phyloP scores from a whole-genome alignment of 2,797 vertebrate species.

The Limosa lapponica region DNA sequence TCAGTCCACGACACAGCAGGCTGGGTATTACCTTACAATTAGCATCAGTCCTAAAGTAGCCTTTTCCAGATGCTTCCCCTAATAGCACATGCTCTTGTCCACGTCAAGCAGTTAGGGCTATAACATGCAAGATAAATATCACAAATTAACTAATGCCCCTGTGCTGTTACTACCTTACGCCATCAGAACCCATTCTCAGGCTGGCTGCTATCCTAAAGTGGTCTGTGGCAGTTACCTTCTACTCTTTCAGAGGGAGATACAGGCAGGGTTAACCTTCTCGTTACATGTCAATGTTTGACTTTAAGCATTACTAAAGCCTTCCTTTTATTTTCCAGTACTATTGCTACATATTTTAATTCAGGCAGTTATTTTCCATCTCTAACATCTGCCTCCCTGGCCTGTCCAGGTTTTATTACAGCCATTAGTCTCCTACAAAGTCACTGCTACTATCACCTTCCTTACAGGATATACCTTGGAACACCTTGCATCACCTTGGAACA shows the following conservation, averaged over 20 bases:
- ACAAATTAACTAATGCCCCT: neutral
- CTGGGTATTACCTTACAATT: constrained; percentile 8
- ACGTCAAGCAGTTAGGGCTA: constrained; percentile 37
- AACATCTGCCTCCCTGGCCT: neutral
- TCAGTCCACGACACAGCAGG: neutral
- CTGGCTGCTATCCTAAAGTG: neutral
- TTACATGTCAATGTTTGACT: neutral
- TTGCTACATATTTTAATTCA: neutral
- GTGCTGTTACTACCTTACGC: neutral
- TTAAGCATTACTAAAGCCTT: neutral
- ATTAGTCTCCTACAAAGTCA: neutral
- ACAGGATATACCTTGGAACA: neutral
- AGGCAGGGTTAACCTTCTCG: neutral
- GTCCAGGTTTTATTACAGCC: neutral
- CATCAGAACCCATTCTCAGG: neutral
- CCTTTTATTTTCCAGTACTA: neutral
- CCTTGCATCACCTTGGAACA: neutral
- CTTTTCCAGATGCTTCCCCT: constrained; percentile 36
- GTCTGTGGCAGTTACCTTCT: neutral
- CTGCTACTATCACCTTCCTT: neutral
- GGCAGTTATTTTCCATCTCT: neutral
- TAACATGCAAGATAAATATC: constrained; percentile 40
- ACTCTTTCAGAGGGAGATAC: neutral
- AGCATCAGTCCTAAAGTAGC: constrained; percentile 58
- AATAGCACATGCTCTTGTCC: constrained; percentile 40